phyloP scores from a whole-genome alignment of 1,140 invertebrate species.

The Danaus plexippus region DNA sequence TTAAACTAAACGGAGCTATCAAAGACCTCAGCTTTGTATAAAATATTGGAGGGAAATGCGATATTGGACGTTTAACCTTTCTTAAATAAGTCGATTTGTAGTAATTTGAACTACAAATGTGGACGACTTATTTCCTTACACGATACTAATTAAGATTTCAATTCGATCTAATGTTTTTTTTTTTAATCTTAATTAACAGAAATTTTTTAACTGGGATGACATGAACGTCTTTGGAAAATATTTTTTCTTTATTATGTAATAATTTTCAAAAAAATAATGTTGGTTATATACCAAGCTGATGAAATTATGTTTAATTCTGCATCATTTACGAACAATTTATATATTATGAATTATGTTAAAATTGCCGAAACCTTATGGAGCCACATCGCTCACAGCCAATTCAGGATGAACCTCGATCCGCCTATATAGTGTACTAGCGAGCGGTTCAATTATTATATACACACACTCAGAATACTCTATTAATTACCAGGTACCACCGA shows the following conservation, averaged over 20 bases:
- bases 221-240: no score
- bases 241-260: no score
- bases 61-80: constrained; percentile 64
- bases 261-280: no score
- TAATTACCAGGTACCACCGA: constrained; percentile 40
- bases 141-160: no score
- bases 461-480: constrained; percentile 1
- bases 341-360: constrained; percentile 8
- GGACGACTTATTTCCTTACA: constrained; percentile 11
- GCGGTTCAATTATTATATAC: constrained; percentile 13
- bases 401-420: constrained; percentile 36
- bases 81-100: constrained; percentile 28
- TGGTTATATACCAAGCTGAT: no score
- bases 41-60: constrained; percentile 68
- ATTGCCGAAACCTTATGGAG: constrained; percentile 23
- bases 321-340: background rate
- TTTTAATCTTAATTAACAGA: no score
- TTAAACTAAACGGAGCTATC: constrained; percentile 17
- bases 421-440: constrained; percentile 3
- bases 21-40: constrained; percentile 46
- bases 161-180: no score
- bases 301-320: no score
- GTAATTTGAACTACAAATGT: constrained; percentile 7
- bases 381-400: constrained; percentile 39
- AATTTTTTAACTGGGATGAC: no score